These are phyloP conservation scores for Nyctereutes procyonoides DNA, from an alignment of 2,113 vertebrate genomes.

Conservation along the genomic window DNA sequence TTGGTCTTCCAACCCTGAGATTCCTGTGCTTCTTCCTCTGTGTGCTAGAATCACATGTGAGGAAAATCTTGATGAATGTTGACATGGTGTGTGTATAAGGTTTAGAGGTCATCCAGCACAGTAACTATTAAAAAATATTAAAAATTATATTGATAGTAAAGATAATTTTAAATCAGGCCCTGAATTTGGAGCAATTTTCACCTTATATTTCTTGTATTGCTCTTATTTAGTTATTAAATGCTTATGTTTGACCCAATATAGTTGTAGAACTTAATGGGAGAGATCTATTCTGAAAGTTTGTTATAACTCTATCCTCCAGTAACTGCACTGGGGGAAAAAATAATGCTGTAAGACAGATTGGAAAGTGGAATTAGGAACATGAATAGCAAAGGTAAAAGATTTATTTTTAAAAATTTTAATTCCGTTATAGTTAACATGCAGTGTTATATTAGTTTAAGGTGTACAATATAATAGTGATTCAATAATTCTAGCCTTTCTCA, in stretches of 20 bases:
- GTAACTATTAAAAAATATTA: conserved; percentile 41
- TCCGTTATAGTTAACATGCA: not conserved
- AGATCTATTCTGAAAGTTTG: not conserved
- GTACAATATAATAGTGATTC: not conserved
- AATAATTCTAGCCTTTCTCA: not conserved
- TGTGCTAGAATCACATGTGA: not conserved
- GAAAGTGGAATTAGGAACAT: not conserved
- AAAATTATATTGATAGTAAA: not conserved
- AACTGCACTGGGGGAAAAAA: not conserved
- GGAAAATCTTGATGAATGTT: not conserved
- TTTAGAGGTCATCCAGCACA: not conserved
- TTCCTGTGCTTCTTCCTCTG: not conserved
- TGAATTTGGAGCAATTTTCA: conserved; percentile 20
- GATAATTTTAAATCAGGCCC: not conserved
- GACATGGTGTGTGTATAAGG: not conserved
- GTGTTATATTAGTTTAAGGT: not conserved
- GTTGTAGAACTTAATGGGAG: not conserved
- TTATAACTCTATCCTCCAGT: not conserved
- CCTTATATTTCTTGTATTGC: not conserved
- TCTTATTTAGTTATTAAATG: not conserved
- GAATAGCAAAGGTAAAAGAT: not conserved
- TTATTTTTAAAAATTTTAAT: not conserved
- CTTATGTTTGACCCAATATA: not conserved
- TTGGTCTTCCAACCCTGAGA: not conserved
- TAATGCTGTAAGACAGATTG: not conserved